phyloP scores from a whole-genome alignment of 2,888 invertebrate species.

The Mythimna albipuncta region DNA sequence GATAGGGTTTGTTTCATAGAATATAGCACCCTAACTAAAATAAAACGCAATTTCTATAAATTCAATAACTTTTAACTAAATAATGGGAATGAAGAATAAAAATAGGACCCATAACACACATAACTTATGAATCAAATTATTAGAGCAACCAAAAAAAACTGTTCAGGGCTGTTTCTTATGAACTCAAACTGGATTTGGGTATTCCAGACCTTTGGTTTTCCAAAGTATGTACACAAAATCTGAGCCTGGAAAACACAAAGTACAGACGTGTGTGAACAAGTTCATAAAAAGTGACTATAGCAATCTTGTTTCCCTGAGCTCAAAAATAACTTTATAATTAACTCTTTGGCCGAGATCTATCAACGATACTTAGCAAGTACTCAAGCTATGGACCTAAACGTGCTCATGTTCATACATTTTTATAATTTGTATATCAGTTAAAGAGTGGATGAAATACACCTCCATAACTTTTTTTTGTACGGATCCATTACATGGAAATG shows the following conservation, averaged over 20 bases:
- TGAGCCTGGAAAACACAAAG: background rate
- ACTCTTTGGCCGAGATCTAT: background rate
- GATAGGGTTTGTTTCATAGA: conserved; percentile 18
- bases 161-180: background rate
- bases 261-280: background rate
- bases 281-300: background rate
- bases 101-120: no score
- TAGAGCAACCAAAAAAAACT: background rate
- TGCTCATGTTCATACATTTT: no score
- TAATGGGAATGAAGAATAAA: no score
- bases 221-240: background rate
- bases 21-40: background rate
- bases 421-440: no score
- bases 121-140: no score
- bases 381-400: background rate
- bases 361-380: background rate
- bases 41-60: background rate
- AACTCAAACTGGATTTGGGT: background rate
- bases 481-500: no score
- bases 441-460: no score
- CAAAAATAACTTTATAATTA: background rate
- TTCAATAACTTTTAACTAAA: background rate
- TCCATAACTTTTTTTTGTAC: no score
- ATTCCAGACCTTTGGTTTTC: background rate
- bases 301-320: background rate